Evolutionary conservation across 2,113 vertebrate genomes (phyloP).

Genomic region (Mirza zaza): DNA sequence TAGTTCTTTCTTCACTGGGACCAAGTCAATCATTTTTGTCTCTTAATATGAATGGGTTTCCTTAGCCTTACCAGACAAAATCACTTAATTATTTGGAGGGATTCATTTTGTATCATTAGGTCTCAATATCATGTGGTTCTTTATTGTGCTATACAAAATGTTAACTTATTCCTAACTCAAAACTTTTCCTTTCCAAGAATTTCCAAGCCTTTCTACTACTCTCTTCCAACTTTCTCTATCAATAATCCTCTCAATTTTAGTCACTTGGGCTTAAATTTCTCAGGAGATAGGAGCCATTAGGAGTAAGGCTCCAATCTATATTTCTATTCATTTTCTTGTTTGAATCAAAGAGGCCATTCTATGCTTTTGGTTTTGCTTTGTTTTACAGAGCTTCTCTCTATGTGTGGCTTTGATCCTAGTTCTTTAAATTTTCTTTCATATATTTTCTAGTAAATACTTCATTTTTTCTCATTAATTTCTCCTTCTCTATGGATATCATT

Average conservation of each 20-base stretch:
- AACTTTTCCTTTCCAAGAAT: background rate
- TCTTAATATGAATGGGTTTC: background rate
- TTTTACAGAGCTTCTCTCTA: background rate
- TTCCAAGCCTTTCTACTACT: background rate
- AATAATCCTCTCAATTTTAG: background rate
- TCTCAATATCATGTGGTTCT: background rate
- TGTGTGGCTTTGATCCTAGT: background rate
- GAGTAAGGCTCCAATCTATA: background rate
- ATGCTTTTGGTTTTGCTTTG: too few species aligned
- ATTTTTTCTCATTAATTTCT: background rate
- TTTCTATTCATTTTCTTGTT: background rate
- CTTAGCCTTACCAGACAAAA: background rate
- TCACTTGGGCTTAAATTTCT: background rate
- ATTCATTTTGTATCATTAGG: background rate
- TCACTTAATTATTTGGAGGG: background rate
- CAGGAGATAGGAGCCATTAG: background rate
- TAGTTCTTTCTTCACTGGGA: background rate
- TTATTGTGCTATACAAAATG: background rate
- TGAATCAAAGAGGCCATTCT: background rate
- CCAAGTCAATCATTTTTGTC: background rate
- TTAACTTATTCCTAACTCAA: background rate
- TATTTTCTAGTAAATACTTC: background rate
- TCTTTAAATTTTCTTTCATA: background rate
- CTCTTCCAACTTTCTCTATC: background rate
- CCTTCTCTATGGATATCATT: background rate